A percentile compares a stretch with the other conserved stretches of the same genome.
Evolutionary conservation across 2,797 vertebrate genomes (phyloP).

Genomic region (Chelon auratus): DNA sequence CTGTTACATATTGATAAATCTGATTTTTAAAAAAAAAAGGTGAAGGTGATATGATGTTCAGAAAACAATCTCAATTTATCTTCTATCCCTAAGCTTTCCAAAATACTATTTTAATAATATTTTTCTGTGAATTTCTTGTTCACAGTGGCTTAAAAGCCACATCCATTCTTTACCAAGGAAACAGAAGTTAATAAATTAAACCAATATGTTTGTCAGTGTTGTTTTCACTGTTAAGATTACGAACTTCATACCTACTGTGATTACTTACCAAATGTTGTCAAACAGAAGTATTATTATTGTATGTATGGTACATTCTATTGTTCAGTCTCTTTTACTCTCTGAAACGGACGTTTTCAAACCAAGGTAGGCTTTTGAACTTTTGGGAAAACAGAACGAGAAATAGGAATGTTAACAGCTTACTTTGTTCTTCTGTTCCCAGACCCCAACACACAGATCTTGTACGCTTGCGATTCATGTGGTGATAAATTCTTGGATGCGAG

Average conservation of each 20-base stretch:
- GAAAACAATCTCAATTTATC: neutral
- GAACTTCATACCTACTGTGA: too few species aligned
- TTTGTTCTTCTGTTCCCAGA: conserved; percentile 80
- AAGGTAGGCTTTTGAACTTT: neutral
- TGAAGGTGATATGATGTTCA: neutral
- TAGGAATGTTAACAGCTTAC: neutral
- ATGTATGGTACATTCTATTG: too few species aligned
- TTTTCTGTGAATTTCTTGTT: too few species aligned
- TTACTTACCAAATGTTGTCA: too few species aligned
- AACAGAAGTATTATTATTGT: too few species aligned
- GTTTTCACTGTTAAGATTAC: too few species aligned
- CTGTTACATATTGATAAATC: neutral
- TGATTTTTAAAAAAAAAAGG: neutral
- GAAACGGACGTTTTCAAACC: too few species aligned
- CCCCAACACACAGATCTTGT: conserved; percentile 97
- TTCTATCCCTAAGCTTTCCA: neutral
- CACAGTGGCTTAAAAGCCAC: too few species aligned
- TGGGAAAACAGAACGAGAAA: neutral
- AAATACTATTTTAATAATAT: neutral
- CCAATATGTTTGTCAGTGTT: too few species aligned
- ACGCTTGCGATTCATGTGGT: conserved; percentile 96
- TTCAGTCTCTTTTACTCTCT: too few species aligned
- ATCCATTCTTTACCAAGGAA: too few species aligned
- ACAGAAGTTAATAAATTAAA: too few species aligned
- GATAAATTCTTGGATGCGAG: conserved; percentile 96